Conservation (phyloP, 2,113 vertebrate genomes). For the Hystrix brachyura region DNA sequence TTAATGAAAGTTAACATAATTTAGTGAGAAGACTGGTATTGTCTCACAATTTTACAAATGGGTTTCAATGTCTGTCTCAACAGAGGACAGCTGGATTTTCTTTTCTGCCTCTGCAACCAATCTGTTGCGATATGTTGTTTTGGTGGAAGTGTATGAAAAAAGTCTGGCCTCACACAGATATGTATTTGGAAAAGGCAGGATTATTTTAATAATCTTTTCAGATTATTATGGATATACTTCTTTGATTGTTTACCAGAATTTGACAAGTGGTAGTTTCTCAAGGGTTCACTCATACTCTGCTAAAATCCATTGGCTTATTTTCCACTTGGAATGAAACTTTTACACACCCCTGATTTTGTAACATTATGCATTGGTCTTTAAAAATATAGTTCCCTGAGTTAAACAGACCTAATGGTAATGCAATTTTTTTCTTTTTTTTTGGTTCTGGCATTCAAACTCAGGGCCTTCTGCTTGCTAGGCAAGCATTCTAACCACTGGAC, state of each 20-base stretch:
- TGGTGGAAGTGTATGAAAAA: constrained; percentile 10
- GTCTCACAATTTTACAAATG: constrained; percentile 18
- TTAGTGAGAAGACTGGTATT: constrained; percentile 39
- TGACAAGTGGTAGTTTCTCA: constrained; percentile 14
- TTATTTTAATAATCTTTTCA: constrained; percentile 55
- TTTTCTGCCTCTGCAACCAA: neutral
- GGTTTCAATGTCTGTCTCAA: constrained; percentile 58
- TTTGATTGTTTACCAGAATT: constrained; percentile 40
- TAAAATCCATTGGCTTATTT: constrained; percentile 30
- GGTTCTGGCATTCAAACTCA: too few species aligned
- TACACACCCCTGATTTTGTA: neutral
- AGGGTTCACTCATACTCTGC: neutral
- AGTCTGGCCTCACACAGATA: constrained; percentile 9
- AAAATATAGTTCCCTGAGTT: constrained; percentile 23
- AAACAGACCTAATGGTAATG: neutral
- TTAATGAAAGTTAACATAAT: constrained; percentile 29
- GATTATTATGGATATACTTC: neutral
- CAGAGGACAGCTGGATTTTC: constrained; percentile 36
- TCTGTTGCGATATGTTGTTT: constrained; percentile 27
- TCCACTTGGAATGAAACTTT: constrained; percentile 31
- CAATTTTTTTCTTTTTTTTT: neutral
- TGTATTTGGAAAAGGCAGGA: neutral
- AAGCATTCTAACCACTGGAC: too few species aligned
- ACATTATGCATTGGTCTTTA: neutral
- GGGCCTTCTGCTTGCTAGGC: too few species aligned